Evolutionary conservation across 2,888 invertebrate genomes (phyloP).

Genomic region (Drosophila stalkeri): DNA sequence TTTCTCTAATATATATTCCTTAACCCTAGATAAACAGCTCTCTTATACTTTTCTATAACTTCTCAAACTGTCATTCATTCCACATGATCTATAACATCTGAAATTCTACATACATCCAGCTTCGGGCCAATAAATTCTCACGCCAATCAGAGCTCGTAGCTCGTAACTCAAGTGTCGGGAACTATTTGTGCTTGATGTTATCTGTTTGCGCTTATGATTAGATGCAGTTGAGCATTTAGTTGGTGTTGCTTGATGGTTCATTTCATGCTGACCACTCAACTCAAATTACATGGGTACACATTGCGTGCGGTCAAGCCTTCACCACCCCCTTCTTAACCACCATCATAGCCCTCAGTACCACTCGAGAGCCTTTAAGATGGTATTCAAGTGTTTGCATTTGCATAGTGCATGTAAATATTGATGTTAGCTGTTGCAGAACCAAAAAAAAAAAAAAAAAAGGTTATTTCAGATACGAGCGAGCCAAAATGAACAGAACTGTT

Average conservation of each 20-base stretch:
- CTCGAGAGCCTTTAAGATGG: slow-evolving; percentile 21
- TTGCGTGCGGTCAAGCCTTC: slow-evolving; percentile 1
- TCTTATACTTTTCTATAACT: neutral
- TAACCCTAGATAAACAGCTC: neutral
- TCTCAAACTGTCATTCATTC: neutral
- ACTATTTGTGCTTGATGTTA: slow-evolving; percentile 29
- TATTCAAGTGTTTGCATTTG: slow-evolving; percentile 57
- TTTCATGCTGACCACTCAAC: slow-evolving; percentile 58
- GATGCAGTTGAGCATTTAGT: slow-evolving; percentile 31
- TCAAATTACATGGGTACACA: slow-evolving; percentile 55
- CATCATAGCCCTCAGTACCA: neutral
- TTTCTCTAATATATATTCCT: neutral
- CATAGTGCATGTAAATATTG: slow-evolving; percentile 58
- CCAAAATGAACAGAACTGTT: neutral
- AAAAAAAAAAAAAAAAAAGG: slow-evolving; percentile 23
- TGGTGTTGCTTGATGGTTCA: slow-evolving; percentile 40
- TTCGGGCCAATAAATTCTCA: slow-evolving; percentile 39
- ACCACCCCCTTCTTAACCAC: neutral
- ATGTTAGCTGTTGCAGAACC: slow-evolving; percentile 23
- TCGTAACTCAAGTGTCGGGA: slow-evolving; percentile 14
- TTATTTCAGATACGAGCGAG: neutral
- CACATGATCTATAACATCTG: neutral
- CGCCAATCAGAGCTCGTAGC: slow-evolving; percentile 34
- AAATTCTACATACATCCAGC: neutral
- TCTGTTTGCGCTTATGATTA: slow-evolving; percentile 52